phyloP scores from a whole-genome alignment of 2,113 vertebrate species.

The Machaerirhynchus nigripectus region DNA sequence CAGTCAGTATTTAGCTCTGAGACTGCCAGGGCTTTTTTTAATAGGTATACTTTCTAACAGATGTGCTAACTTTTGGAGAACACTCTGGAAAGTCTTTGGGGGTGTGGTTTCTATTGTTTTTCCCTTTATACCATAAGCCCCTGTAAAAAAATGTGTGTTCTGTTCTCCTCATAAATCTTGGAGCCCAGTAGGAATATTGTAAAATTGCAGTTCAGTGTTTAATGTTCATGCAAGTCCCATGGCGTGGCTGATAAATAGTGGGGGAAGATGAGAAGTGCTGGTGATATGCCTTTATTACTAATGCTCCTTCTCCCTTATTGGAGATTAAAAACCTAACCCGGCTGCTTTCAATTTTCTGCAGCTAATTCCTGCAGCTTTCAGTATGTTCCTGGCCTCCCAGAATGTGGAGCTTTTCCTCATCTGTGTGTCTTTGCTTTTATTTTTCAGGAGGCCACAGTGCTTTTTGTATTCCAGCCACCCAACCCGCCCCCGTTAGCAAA shows the following conservation, averaged over 20 bases:
- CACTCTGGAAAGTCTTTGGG: constrained; percentile 19
- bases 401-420: constrained; percentile 18
- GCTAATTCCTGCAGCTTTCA: constrained; percentile 5
- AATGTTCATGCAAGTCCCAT: constrained; percentile 51
- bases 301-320: not conserved
- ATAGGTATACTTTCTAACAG: not conserved
- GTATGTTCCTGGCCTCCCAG: not conserved
- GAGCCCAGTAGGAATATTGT: constrained; percentile 46
- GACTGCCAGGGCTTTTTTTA: not conserved
- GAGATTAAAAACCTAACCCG: constrained; percentile 27
- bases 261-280: constrained; percentile 4
- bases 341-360: constrained; percentile 32
- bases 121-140: constrained; percentile 7
- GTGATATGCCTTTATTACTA: constrained; percentile 25
- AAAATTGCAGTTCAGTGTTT: constrained; percentile 67
- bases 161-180: constrained; percentile 57
- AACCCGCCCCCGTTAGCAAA: constrained; percentile 67
- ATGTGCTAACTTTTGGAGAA: constrained; percentile 24
- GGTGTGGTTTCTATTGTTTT: constrained; percentile 43
- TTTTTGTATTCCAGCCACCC: constrained; percentile 70
- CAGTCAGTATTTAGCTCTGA: not conserved
- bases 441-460: constrained; percentile 75
- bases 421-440: constrained; percentile 69
- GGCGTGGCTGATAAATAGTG: constrained; percentile 35
- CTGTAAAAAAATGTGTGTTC: constrained; percentile 36